Evolutionary conservation across 2,888 invertebrate species (phyloP).

Genomic region (Heliconius ethilla): DNA sequence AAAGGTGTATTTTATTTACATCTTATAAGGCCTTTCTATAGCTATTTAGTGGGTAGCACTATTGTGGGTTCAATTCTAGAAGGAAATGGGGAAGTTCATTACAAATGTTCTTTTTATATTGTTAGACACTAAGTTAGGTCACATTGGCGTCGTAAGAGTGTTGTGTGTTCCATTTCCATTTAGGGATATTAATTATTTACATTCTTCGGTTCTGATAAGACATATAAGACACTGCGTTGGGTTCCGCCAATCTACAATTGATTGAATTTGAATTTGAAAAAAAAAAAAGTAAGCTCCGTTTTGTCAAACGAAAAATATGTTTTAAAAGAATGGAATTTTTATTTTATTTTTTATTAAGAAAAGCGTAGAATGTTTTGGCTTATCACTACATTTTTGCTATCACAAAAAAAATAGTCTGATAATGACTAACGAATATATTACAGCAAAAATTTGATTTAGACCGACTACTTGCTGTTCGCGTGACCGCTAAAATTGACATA

Average conservation of each 20-base stretch:
- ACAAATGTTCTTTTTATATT: not conserved
- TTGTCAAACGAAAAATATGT: too few relatives aligned
- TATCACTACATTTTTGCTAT: too few relatives aligned
- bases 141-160: not conserved
- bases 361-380: too few relatives aligned
- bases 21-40: too few relatives aligned
- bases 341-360: too few relatives aligned
- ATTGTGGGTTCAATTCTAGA: not conserved
- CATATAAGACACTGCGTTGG: too few relatives aligned
- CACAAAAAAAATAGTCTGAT: not conserved
- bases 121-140: not conserved
- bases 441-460: constrained; percentile 25
- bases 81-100: not conserved
- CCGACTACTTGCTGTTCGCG: constrained; percentile 48
- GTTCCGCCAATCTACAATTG: too few relatives aligned
- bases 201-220: too few relatives aligned
- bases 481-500: constrained; percentile 47
- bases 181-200: too few relatives aligned
- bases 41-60: not conserved
- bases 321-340: too few relatives aligned
- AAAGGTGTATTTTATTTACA: not conserved
- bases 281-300: too few relatives aligned
- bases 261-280: too few relatives aligned
- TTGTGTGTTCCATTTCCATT: not conserved
- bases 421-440: not conserved